A percentile compares a stretch with the other conserved stretches of the same genome.
phyloP scores from a whole-genome alignment of 2,888 invertebrate genomes.

The Polydrusus pterygomalis region DNA sequence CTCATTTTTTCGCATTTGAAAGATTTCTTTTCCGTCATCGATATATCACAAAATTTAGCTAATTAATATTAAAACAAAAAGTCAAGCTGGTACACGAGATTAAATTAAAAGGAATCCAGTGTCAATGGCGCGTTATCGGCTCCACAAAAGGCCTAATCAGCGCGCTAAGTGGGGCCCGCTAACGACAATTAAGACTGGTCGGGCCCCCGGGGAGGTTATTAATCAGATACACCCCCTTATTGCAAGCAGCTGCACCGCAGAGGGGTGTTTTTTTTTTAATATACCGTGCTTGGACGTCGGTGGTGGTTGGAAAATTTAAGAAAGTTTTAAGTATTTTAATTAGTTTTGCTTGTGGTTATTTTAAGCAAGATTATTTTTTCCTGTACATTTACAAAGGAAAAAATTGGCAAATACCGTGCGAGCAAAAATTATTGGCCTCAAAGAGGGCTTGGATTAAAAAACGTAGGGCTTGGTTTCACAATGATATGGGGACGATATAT shows the following conservation, averaged over 20 bases:
- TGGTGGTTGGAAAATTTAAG: constrained; percentile 16
- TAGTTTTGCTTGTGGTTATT: background rate
- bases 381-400: background rate
- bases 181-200: constrained; percentile 51
- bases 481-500: too few species aligned
- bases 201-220: constrained; percentile 54
- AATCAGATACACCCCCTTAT: constrained; percentile 52
- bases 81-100: constrained; percentile 41
- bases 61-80: constrained; percentile 32
- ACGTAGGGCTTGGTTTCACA: too few species aligned
- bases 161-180: constrained; percentile 50
- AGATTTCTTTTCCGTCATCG: background rate
- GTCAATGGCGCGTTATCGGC: constrained; percentile 53
- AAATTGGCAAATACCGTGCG: too few species aligned
- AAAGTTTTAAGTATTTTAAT: constrained; percentile 30
- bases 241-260: constrained; percentile 44
- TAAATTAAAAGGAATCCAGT: constrained; percentile 57
- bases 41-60: constrained; percentile 24
- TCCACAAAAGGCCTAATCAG: constrained; percentile 56
- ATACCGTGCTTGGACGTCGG: constrained; percentile 5
- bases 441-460: too few species aligned
- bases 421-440: too few species aligned
- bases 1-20: too few species aligned
- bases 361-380: background rate
- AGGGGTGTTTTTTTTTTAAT: constrained; percentile 34